Conservation (phyloP, 1,140 invertebrate species). For the Littorina saxatilis region DNA sequence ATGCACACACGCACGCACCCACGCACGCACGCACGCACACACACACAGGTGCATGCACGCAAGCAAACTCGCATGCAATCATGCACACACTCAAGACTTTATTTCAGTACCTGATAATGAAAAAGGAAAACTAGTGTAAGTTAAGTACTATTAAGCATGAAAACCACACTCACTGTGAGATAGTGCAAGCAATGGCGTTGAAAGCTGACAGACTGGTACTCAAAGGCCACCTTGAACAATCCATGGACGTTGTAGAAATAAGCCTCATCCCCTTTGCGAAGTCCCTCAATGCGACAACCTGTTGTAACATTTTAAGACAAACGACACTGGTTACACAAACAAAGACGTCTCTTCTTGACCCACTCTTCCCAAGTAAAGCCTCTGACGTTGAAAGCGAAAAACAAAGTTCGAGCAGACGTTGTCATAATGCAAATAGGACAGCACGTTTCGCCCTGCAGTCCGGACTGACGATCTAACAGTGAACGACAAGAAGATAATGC, state of each 20-base stretch:
- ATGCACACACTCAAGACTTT: neutral
- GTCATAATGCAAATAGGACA: too few relatives aligned
- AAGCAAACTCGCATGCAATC: neutral
- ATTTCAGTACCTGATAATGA: neutral
- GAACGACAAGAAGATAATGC: too few relatives aligned
- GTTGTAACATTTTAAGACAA: too few relatives aligned
- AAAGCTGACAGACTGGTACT: conserved; percentile 49
- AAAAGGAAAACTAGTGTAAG: neutral
- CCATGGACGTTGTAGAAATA: conserved; percentile 67
- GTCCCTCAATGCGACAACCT: conserved; percentile 55
- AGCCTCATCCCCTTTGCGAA: conserved; percentile 47
- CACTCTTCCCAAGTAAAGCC: too few relatives aligned
- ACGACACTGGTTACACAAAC: too few relatives aligned
- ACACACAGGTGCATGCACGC: neutral
- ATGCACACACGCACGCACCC: too few relatives aligned
- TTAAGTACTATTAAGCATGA: neutral
- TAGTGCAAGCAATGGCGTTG: conserved; percentile 53
- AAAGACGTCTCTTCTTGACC: too few relatives aligned
- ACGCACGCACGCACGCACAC: neutral
- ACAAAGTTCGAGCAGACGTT: too few relatives aligned
- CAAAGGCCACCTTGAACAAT: conserved; percentile 61
- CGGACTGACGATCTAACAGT: too few relatives aligned
- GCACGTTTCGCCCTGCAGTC: too few relatives aligned
- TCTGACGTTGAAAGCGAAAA: too few relatives aligned
- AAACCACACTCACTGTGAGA: conserved; percentile 38